Conservation (phyloP, 2,888 invertebrate species). For the Nesidiocoris tenuis region DNA sequence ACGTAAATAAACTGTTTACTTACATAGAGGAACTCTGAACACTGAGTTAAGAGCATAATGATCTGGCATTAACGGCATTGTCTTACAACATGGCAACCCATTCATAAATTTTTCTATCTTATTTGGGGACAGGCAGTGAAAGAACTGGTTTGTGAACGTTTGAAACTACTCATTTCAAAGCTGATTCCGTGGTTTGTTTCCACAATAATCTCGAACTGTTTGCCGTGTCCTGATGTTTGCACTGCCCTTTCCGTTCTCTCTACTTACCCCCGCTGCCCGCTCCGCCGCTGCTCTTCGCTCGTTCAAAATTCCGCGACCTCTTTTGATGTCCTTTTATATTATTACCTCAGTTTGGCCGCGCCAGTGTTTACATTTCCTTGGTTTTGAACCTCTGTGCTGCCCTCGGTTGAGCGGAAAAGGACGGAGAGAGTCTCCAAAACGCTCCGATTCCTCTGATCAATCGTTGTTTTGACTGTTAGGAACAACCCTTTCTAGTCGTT, state of each 20-base stretch:
- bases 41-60: too few relatives aligned
- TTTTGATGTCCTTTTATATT: constrained; percentile 22
- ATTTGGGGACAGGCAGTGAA: not conserved
- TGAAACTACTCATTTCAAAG: constrained; percentile 5
- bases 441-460: constrained; percentile 1
- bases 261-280: not conserved
- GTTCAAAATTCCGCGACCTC: constrained; percentile 1
- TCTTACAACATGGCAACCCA: too few relatives aligned
- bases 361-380: constrained; percentile 30
- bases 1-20: too few relatives aligned
- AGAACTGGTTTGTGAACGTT: constrained; percentile 18
- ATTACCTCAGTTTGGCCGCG: constrained; percentile 13
- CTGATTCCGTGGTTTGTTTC: constrained; percentile 19
- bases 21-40: too few relatives aligned
- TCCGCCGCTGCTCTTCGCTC: not conserved
- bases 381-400: constrained; percentile 29
- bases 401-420: not conserved
- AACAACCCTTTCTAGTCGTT: constrained; percentile 23
- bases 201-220: constrained; percentile 35
- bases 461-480: constrained; percentile 9
- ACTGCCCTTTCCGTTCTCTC: constrained; percentile 6
- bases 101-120: too few relatives aligned
- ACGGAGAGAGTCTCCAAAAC: not conserved
- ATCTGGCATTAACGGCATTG: too few relatives aligned
- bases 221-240: constrained; percentile 13